Evolutionary conservation across 2,888 invertebrate species (phyloP).

Genomic region (Limnephilus lunatus): DNA sequence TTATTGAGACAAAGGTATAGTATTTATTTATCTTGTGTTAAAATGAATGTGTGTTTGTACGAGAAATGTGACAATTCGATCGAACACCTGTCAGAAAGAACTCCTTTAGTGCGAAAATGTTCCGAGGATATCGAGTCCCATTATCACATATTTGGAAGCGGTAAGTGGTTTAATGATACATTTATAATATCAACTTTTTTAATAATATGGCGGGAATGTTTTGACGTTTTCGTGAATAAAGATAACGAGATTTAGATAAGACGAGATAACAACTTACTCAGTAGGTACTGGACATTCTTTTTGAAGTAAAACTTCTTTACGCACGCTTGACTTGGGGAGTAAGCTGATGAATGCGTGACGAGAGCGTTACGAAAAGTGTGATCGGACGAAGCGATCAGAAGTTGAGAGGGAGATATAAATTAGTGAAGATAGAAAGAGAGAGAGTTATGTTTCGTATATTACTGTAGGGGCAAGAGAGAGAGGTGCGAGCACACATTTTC

Average conservation of each 20-base stretch:
- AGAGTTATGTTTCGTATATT: no score
- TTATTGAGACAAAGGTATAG: not conserved
- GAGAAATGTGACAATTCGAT: slow-evolving; percentile 29
- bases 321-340: no score
- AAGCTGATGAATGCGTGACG: no score
- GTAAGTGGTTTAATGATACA: slow-evolving; percentile 6
- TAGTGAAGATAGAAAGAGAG: no score
- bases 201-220: slow-evolving; percentile 31
- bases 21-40: slow-evolving; percentile 3
- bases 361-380: no score
- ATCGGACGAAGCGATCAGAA: no score
- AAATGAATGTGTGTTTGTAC: slow-evolving; percentile 50
- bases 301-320: no score
- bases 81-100: slow-evolving; percentile 3
- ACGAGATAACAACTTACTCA: not conserved
- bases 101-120: slow-evolving; percentile 16
- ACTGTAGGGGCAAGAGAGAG: no score
- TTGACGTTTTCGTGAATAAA: not conserved
- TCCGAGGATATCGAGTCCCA: slow-evolving; percentile 10
- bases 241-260: not conserved
- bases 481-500: no score
- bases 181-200: not conserved
- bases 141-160: slow-evolving; percentile 13
- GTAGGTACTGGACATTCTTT: no score
- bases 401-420: no score